These are phyloP conservation scores for Seira musarum DNA, from an alignment of 2,888 invertebrate species.

Conservation along the genomic window DNA sequence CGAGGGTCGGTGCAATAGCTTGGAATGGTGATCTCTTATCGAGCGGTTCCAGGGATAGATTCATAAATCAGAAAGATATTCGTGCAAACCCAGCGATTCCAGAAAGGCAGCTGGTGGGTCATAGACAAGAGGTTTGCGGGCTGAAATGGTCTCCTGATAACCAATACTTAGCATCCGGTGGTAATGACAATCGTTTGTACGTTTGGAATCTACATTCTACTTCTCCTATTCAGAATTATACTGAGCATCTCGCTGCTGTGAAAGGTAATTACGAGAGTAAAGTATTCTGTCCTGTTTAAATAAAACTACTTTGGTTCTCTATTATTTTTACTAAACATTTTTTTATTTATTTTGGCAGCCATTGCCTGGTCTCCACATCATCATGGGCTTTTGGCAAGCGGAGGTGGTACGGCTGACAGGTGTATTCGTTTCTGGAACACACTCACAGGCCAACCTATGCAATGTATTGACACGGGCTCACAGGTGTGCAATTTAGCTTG, in stretches of 20 bases:
- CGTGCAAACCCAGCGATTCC: conserved; percentile 84
- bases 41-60: conserved; percentile 94
- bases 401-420: conserved; percentile 99
- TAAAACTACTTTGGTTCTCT: conserved; percentile 8
- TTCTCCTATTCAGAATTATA: conserved; percentile 94
- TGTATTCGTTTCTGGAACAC: conserved; percentile 97
- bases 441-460: conserved; percentile 97
- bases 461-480: conserved; percentile 97
- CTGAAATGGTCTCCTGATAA: conserved; percentile 99
- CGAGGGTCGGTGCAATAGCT: conserved; percentile 93
- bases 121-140: conserved; percentile 96
- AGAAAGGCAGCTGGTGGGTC: conserved; percentile 89
- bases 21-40: conserved; percentile 98
- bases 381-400: conserved; percentile 95
- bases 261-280: conserved; percentile 78
- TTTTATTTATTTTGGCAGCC: conserved; percentile 74
- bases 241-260: conserved; percentile 96
- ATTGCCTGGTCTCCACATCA: conserved; percentile 99
- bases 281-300: background rate
- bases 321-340: conserved; percentile 11
- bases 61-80: conserved; percentile 95
- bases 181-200: conserved; percentile 94
- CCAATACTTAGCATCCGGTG: conserved; percentile 96
- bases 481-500: conserved; percentile 99
- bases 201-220: conserved; percentile 92